Base-by-base conservation (phyloP, 2,113 vertebrate species). In the Nymphicus hollandicus region DNA sequence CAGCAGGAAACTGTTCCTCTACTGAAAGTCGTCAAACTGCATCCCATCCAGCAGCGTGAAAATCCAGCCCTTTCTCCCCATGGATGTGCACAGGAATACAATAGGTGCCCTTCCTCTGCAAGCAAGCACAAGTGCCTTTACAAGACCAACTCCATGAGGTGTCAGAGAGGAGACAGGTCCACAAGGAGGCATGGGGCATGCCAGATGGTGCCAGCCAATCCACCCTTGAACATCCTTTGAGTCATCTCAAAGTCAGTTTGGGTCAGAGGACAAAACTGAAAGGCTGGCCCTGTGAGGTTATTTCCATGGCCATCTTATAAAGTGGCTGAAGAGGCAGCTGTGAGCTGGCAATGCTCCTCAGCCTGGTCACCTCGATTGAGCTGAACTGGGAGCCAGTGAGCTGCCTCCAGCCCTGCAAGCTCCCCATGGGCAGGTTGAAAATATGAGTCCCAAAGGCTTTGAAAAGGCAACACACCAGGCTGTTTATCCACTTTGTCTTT, bases 361-460 rank as follows among this genome's bases (percentile, higher is more conserved):
- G 29, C 50, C 65, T 29, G 16, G 15, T 56, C 28, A 14, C 41
- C 37, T 58, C 1, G 0, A 46, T 10, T 0, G 4, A 68, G 43
- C 46, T 17, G 28, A 49, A 5, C 25, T 5, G 3, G 43, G 24
- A 47, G 10, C 28, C 6, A 3, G 29, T 29, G 27, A 69, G 13
- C 35, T 37, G 7, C 16, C 33, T 20, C 31, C 46, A 52, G 63
- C 37, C 58, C 66, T n/a, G 29, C 49, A 72, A 61, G 25, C 49
- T 81, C 10, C n/a, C 47, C 22, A 56, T 3, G 6, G 49, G 29
- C 44, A 56, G 73, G 81, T 29, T 29, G 74, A 53, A 87, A 77
- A 47, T 8, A 39, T 9, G 9, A 17, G 39, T 53, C 58, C 68
- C 0, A 3, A 60, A 24, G 74, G n/a, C 46, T 82, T 49, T 44